These are phyloP conservation scores for Drosophila subpulchrella DNA, from an alignment of 1,140 invertebrate genomes.

Conservation along the genomic window DNA sequence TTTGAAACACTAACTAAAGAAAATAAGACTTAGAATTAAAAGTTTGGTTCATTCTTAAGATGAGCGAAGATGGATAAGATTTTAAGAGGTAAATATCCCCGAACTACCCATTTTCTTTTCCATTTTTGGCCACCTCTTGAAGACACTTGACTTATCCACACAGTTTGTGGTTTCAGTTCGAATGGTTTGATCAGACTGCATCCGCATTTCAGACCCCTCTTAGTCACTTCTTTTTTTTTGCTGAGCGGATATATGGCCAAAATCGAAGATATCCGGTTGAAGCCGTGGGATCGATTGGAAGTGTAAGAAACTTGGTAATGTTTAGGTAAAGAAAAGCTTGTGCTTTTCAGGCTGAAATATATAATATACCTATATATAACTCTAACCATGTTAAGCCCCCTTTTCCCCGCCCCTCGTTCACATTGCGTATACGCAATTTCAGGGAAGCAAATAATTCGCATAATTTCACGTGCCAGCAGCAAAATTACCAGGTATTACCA, in stretches of 20 bases:
- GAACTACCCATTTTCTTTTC: background rate
- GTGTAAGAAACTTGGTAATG: constrained; percentile 4
- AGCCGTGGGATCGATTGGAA: constrained; percentile 32
- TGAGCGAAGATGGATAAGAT: too few relatives aligned
- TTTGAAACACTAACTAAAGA: too few relatives aligned
- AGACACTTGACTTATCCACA: constrained; percentile 12
- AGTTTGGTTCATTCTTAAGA: too few relatives aligned
- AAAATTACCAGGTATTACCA: constrained; percentile 35
- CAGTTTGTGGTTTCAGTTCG: constrained; percentile 55
- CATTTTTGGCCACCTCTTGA: constrained; percentile 14
- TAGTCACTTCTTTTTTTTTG: background rate
- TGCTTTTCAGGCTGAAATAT: background rate
- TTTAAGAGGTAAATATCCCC: too few relatives aligned
- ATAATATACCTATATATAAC: background rate
- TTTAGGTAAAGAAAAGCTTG: too few relatives aligned
- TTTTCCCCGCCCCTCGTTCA: too few relatives aligned
- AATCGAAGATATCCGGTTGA: constrained; percentile 73
- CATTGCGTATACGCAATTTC: constrained; percentile 72
- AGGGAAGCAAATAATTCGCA: constrained; percentile 9
- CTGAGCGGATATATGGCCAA: constrained; percentile 69
- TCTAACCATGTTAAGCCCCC: background rate
- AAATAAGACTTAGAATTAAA: too few relatives aligned
- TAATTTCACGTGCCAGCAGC: constrained; percentile 58
- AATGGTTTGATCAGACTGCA: constrained; percentile 28
- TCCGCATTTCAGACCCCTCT: constrained; percentile 12